Percentiles rank a stretch among this genome's conserved stretches.
Evolutionary conservation across 2,888 invertebrate genomes (phyloP).

Genomic region (Tribolium freemani): DNA sequence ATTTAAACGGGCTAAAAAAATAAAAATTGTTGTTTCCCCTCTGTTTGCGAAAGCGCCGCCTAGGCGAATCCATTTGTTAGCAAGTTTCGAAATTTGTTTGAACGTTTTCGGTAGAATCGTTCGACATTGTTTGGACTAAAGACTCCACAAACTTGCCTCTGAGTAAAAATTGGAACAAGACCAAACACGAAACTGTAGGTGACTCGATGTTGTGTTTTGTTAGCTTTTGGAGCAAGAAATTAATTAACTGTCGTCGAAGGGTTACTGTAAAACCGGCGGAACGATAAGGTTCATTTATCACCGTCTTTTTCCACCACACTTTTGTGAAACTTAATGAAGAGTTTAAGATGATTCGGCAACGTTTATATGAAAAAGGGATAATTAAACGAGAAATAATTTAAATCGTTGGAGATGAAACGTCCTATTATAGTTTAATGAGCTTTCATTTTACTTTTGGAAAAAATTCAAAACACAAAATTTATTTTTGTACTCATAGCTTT

Average conservation of each 20-base stretch:
- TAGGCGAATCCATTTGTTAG: constrained; percentile 20
- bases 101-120: constrained; percentile 5
- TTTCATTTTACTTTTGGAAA: no score
- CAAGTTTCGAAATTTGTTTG: constrained; percentile 17
- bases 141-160: not conserved
- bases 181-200: not conserved
- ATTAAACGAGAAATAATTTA: constrained; percentile 7
- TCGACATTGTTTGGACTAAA: constrained; percentile 7
- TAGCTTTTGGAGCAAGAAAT: not conserved
- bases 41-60: constrained; percentile 9
- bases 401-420: constrained; percentile 1
- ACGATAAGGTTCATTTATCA: constrained; percentile 8
- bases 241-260: constrained; percentile 15
- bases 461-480: no score
- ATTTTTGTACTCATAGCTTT: no score
- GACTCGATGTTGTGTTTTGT: not conserved
- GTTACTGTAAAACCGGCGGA: not conserved
- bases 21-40: not conserved
- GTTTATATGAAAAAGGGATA: constrained; percentile 11
- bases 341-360: not conserved
- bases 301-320: not conserved
- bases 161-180: not conserved
- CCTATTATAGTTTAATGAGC: not conserved
- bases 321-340: constrained; percentile 1
- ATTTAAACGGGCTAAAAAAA: no score